phyloP scores from a whole-genome alignment of 2,888 invertebrate species.

The Clusia tigrina region DNA sequence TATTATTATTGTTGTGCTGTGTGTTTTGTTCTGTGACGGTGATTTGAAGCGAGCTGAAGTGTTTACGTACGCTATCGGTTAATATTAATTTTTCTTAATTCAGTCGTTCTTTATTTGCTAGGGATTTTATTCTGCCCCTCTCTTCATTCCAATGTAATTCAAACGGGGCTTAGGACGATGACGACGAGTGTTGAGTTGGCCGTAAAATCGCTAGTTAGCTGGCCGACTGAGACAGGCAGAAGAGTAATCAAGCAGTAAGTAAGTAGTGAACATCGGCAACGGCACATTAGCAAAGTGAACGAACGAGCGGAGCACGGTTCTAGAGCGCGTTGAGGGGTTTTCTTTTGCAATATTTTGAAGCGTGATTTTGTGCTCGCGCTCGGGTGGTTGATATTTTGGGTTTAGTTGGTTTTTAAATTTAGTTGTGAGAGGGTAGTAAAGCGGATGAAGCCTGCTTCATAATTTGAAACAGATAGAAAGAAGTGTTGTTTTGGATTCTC shows the following conservation, averaged over 20 bases:
- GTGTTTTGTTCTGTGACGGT: background rate
- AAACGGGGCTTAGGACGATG: constrained; percentile 4
- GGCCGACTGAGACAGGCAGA: background rate
- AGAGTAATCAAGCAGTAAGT: no score
- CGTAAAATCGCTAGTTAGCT: background rate
- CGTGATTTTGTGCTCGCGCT: constrained; percentile 45
- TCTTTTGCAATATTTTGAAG: background rate
- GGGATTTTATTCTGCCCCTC: constrained; percentile 15
- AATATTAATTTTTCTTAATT: constrained; percentile 23
- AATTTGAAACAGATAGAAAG: background rate
- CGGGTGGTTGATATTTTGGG: constrained; percentile 58
- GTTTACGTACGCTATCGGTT: constrained; percentile 33
- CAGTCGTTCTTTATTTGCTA: background rate
- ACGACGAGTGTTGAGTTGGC: constrained; percentile 5
- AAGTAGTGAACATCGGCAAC: no score
- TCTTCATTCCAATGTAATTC: no score
- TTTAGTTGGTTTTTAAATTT: constrained; percentile 63
- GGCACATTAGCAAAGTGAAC: no score
- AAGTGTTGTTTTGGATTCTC: background rate
- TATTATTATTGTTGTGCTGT: background rate
- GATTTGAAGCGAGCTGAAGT: constrained; percentile 21
- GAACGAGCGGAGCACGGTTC: no score
- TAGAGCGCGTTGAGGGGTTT: background rate
- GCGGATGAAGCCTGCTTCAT: no score
- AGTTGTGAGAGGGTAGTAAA: constrained; percentile 62